These are phyloP conservation scores for Palloptera scutellata DNA, from an alignment of 2,888 invertebrate genomes.

Conservation along the genomic window DNA sequence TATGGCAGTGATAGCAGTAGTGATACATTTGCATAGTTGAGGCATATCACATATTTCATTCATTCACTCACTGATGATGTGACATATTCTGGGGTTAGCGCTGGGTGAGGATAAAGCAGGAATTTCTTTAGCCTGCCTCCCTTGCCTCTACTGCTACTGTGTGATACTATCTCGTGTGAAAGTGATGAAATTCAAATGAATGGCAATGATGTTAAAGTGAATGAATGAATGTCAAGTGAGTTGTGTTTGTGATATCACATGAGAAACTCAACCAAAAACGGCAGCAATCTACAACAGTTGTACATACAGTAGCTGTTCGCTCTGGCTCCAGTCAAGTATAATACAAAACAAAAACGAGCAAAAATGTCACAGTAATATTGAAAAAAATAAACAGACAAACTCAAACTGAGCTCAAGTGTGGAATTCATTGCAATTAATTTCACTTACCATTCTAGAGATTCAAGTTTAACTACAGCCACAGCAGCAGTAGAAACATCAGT, in stretches of 20 bases:
- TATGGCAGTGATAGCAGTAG: conserved; percentile 1
- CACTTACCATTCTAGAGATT: conserved; percentile 49
- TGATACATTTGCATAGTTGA: too few species aligned
- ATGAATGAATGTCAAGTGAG: conserved; percentile 54
- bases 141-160: conserved; percentile 23
- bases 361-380: conserved; percentile 26
- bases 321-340: neutral
- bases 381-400: conserved; percentile 39
- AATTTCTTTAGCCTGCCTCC: conserved; percentile 10
- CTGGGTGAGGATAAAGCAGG: conserved; percentile 5
- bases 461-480: conserved; percentile 19
- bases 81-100: too few species aligned
- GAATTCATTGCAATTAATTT: conserved; percentile 62
- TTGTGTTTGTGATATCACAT: conserved; percentile 46
- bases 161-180: conserved; percentile 30
- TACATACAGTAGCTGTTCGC: neutral
- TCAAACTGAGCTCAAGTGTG: conserved; percentile 14
- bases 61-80: too few species aligned
- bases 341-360: conserved; percentile 8
- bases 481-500: conserved; percentile 1
- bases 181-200: conserved; percentile 55
- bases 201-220: conserved; percentile 24
- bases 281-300: conserved; percentile 19
- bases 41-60: too few species aligned
- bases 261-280: conserved; percentile 18